Evolutionary conservation across 2,888 invertebrate species (phyloP).

Genomic region (Sisyra terminalis): DNA sequence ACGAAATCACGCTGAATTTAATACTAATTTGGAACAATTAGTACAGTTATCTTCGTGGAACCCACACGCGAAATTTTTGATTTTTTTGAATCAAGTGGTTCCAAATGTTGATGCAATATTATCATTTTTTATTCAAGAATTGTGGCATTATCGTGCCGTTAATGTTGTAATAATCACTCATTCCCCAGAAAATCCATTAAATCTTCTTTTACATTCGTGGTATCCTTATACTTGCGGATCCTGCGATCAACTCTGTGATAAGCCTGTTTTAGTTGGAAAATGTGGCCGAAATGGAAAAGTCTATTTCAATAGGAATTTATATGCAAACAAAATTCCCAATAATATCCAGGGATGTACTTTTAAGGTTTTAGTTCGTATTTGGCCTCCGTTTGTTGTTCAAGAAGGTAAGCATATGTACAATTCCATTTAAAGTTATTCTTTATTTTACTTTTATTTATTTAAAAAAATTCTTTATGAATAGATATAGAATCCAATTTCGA

Average conservation of each 20-base stretch:
- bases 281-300: background rate
- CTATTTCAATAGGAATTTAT: background rate
- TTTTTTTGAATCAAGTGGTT: constrained; percentile 1
- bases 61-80: constrained; percentile 6
- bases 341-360: constrained; percentile 5
- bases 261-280: background rate
- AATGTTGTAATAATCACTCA: constrained; percentile 4
- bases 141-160: constrained; percentile 2
- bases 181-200: background rate
- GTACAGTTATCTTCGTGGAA: constrained; percentile 5
- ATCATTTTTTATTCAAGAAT: background rate
- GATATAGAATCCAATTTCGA: too few species aligned
- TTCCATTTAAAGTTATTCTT: too few species aligned
- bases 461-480: too few species aligned
- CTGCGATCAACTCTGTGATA: background rate
- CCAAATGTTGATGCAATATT: background rate
- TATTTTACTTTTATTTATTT: too few species aligned
- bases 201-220: constrained; percentile 3
- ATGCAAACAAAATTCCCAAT: constrained; percentile 1
- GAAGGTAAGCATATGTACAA: background rate
- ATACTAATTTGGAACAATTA: constrained; percentile 1
- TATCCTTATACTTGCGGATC: constrained; percentile 4
- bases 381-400: constrained; percentile 3
- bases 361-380: background rate
- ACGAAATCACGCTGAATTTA: background rate